A percentile compares a stretch with the other conserved stretches of the same genome.
These are phyloP conservation scores for Lates calcarifer DNA, from an alignment of 2,113 vertebrate species.

Conservation along the genomic window DNA sequence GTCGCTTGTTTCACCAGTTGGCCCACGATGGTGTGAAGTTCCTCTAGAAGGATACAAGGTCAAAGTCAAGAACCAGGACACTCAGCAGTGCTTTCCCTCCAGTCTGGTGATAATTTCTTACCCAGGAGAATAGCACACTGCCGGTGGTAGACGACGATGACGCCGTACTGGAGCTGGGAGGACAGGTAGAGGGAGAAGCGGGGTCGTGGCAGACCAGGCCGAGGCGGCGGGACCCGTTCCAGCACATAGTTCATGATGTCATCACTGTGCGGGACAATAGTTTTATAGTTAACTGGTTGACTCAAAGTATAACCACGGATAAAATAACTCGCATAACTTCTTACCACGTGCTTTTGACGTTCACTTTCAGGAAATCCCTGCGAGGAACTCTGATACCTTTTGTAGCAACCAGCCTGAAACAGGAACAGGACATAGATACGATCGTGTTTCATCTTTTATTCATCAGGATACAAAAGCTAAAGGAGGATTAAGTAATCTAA, in stretches of 20 bases:
- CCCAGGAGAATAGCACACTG: conserved; percentile 90
- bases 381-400: conserved; percentile 85
- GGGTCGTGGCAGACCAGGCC: conserved; percentile 81
- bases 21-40: conserved; percentile 84
- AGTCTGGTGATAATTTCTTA: conserved; percentile 64
- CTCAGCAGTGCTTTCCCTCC: neutral
- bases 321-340: conserved; percentile 4
- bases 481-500: neutral
- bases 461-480: neutral
- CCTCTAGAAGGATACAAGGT: conserved; percentile 80
- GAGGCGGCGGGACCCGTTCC: conserved; percentile 80
- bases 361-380: conserved; percentile 88
- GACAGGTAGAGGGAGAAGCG: conserved; percentile 93
- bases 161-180: conserved; percentile 90
- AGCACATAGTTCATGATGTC: conserved; percentile 89
- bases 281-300: neutral
- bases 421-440: neutral
- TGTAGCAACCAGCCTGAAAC: conserved; percentile 89
- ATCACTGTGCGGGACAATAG: conserved; percentile 71
- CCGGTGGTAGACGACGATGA: conserved; percentile 87
- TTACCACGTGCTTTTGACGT: conserved; percentile 88
- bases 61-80: neutral
- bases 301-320: neutral
- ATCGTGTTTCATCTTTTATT: neutral
- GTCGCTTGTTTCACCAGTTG: conserved; percentile 73